Evolutionary conservation across 2,797 vertebrate species (phyloP), one percentile per base, ranked within the genome.

Genomic region (Micromesistius poutassou): DNA sequence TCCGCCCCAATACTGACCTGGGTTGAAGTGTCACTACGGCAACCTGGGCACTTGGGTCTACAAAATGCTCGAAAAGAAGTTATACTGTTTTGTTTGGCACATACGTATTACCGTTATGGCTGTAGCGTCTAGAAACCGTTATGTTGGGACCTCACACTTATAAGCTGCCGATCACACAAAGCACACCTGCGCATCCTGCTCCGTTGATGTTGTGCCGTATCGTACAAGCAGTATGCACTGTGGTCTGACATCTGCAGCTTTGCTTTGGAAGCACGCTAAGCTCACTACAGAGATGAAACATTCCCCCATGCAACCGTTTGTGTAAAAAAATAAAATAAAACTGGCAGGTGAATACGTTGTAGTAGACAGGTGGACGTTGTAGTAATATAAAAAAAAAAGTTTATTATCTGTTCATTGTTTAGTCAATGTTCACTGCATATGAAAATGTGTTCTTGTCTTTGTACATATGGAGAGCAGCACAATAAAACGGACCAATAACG

Each of bases 381-480:
- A 68, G 76, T 74, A 66, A 73, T 79, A 74, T 83, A 72, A 71
- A 38, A 70, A 73, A 76, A 83, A 13, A 31, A 66, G 31, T 73
- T 74, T 80, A 78, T 76, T 28, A 42, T 38, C n/a, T 73, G 77
- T 86, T 86, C 71, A 35, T 84, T 84, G 85, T 89, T 86, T 85
- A 80, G 82, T 73, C 35, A 74, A 82, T 86, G 81, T 86, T 80
- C 74, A 75, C 76, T 36, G 83, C 84, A 79, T 82, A 89, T 89
- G 80, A 84, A 85, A 72, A 68, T 88, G 62, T 83, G 81, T 83
- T 50, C 30, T 40, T 79, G 77, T 84, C 76, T 91, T 81, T 93
- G 87, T 90, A 89, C 88, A 90, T 93, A 83, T 40, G 79, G 78
- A 85, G 87, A 89, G 87, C 82, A 93, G 93, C 93, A 94, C 93